Evolutionary conservation across 2,888 invertebrate species (phyloP).

Genomic region (Listrodromus nycthemerus): DNA sequence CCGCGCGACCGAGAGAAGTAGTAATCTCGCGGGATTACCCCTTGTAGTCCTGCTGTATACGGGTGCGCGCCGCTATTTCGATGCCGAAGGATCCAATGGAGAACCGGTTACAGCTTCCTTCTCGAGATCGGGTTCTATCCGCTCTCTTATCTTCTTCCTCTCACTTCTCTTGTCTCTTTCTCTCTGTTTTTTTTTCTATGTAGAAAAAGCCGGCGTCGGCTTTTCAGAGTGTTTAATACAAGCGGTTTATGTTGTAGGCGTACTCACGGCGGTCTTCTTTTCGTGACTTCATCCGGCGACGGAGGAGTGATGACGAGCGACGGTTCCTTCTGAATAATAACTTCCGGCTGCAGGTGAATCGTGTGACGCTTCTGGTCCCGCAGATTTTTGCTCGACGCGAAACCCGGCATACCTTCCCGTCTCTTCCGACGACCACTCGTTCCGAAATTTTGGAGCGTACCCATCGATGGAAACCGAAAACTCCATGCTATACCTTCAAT

Average conservation of each 20-base stretch:
- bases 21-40: slow-evolving; percentile 46
- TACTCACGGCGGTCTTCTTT: slow-evolving; percentile 56
- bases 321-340: slow-evolving; percentile 75
- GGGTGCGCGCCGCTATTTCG: slow-evolving; percentile 47
- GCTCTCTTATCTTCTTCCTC: slow-evolving; percentile 33
- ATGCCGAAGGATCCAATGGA: slow-evolving; percentile 54
- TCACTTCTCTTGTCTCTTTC: neutral
- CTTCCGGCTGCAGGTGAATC: slow-evolving; percentile 77
- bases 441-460: slow-evolving; percentile 77
- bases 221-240: slow-evolving; percentile 3
- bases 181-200: slow-evolving; percentile 10
- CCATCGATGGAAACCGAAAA: slow-evolving; percentile 80
- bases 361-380: slow-evolving; percentile 75
- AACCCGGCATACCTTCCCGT: slow-evolving; percentile 71
- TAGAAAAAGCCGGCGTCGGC: slow-evolving; percentile 15
- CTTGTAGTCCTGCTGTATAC: slow-evolving; percentile 58
- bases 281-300: slow-evolving; percentile 69
- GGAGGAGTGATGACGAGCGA: slow-evolving; percentile 76
- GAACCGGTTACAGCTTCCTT: slow-evolving; percentile 63
- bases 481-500: slow-evolving; percentile 80
- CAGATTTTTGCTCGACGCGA: slow-evolving; percentile 75
- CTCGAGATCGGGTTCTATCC: slow-evolving; percentile 42
- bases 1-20: slow-evolving; percentile 43
- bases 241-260: neutral
- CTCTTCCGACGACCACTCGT: slow-evolving; percentile 77